Conservation (phyloP, 2,888 invertebrate genomes). For the Temnothorax unifasciatus region DNA sequence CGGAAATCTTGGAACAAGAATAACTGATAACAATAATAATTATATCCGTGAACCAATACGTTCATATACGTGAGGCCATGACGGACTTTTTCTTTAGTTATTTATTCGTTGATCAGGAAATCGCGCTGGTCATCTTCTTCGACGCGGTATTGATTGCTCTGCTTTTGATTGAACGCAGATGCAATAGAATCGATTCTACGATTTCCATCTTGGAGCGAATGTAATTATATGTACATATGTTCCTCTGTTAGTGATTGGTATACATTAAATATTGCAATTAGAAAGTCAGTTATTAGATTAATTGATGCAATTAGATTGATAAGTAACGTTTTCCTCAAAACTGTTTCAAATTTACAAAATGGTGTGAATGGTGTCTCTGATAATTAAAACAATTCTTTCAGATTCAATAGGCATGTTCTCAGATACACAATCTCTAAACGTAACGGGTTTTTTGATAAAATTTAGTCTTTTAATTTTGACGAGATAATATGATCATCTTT, state of each 20-base stretch:
- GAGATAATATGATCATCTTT: not conserved
- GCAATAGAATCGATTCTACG: not conserved
- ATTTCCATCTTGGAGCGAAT: not conserved
- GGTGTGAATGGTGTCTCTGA: not conserved
- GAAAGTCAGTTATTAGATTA: not conserved
- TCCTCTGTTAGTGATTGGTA: not conserved
- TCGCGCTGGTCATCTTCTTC: not conserved
- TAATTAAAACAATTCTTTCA: not conserved
- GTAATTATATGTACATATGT: not conserved
- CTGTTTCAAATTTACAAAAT: not conserved
- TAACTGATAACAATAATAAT: not conserved
- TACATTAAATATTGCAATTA: not conserved
- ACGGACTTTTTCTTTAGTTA: not conserved
- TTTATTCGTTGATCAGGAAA: constrained; percentile 12
- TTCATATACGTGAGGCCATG: not conserved
- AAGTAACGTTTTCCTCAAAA: not conserved
- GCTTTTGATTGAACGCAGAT: not conserved
- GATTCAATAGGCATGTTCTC: not conserved
- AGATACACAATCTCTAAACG: no score
- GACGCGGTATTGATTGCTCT: not conserved
- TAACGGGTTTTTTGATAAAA: not conserved
- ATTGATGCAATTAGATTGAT: not conserved
- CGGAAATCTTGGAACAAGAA: not conserved
- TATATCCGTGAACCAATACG: not conserved
- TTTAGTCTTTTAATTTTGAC: not conserved